phyloP scores from a whole-genome alignment of 1,140 invertebrate genomes.

The Drosophila arizonae region DNA sequence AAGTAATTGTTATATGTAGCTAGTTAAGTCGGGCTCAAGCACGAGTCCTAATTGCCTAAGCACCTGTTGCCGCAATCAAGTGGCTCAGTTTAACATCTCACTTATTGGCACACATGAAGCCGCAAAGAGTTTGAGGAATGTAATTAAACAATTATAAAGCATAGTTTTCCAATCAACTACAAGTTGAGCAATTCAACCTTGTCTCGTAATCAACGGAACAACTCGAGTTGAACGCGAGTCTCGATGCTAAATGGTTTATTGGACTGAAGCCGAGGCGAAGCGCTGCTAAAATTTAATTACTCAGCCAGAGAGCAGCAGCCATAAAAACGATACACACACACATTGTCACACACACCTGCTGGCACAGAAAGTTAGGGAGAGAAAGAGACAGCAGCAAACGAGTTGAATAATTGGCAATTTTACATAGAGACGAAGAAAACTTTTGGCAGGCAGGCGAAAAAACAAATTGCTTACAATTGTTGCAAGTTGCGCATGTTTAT shows the following conservation, averaged over 20 bases:
- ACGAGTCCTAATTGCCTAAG: no score
- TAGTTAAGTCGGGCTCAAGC: no score
- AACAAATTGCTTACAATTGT: conserved; percentile 45
- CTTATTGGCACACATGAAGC: no score
- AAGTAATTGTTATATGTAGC: no score
- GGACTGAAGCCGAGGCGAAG: conserved; percentile 19
- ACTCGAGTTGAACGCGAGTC: background rate
- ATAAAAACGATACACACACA: conserved; percentile 20
- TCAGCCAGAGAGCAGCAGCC: conserved; percentile 31
- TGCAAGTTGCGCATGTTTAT: conserved; percentile 46
- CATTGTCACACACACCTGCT: conserved; percentile 5
- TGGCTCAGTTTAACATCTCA: no score
- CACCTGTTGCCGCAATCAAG: no score
- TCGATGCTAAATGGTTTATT: conserved; percentile 15
- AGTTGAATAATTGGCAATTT: conserved; percentile 76
- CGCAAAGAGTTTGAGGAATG: no score
- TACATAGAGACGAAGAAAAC: conserved; percentile 31
- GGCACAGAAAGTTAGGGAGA: background rate
- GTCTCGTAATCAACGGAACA: background rate
- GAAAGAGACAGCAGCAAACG: no score
- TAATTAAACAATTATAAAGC: no score
- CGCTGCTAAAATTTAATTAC: conserved; percentile 66
- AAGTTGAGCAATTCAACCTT: no score
- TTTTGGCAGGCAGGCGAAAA: conserved; percentile 17
- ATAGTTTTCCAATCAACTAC: no score